Evolutionary conservation across 64 coral and sea anemone genomes (phyloP).

Genomic region (Porites lutea): DNA sequence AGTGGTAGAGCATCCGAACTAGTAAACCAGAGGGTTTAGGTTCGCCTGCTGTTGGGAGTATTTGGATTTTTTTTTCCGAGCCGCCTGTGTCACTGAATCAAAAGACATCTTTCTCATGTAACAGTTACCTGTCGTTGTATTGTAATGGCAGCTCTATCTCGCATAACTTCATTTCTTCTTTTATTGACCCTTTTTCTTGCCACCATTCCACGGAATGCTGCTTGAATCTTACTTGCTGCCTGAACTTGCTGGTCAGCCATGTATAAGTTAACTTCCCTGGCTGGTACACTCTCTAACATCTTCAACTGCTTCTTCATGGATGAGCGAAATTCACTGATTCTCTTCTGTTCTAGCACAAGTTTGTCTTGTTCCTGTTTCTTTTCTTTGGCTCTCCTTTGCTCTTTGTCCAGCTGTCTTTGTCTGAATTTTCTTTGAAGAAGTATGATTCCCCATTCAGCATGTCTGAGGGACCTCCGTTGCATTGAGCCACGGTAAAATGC

Average conservation of each 20-base stretch:
- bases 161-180: conserved; percentile 4
- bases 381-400: conserved; percentile 40
- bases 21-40: no score
- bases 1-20: no score
- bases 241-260: conserved; percentile 75
- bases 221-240: conserved; percentile 86
- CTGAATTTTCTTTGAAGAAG: conserved; percentile 81
- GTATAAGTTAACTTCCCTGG: conserved; percentile 85
- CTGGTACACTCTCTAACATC: conserved; percentile 84
- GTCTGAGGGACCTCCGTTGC: conserved; percentile 50
- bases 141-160: conserved; percentile 65
- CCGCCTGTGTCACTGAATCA: no score
- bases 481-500: conserved; percentile 74
- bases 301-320: conserved; percentile 89
- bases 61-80: no score
- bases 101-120: no score
- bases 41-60: no score
- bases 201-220: conserved; percentile 77
- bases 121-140: conserved; percentile 80
- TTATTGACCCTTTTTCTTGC: conserved; percentile 25
- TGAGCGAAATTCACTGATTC: conserved; percentile 76
- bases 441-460: conserved; percentile 70
- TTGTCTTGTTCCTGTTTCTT: conserved; percentile 36
- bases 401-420: conserved; percentile 64
- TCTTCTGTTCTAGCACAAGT: conserved; percentile 65